phyloP scores from a whole-genome alignment of 2,888 invertebrate genomes.

The Cynaeus angustus region DNA sequence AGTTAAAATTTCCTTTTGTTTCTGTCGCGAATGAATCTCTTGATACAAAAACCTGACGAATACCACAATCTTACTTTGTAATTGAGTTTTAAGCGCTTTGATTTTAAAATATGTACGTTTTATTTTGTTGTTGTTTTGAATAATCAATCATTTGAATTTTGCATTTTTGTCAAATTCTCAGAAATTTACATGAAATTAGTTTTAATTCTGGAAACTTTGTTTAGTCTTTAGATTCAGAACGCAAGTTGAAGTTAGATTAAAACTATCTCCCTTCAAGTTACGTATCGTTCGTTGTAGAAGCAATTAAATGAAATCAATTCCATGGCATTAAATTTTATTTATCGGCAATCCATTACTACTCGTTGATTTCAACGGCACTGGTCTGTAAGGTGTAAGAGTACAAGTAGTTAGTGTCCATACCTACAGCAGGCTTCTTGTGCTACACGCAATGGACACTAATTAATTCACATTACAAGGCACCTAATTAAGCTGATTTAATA shows the following conservation, averaged over 20 bases:
- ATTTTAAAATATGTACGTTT: too few relatives aligned
- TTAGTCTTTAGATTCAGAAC: not conserved
- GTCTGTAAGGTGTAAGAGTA: slow-evolving; percentile 57
- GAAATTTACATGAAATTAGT: too few relatives aligned
- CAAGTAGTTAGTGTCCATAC: slow-evolving; percentile 62
- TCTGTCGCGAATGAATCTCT: too few relatives aligned
- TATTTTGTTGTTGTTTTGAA: too few relatives aligned
- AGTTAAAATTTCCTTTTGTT: too few relatives aligned
- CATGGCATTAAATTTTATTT: slow-evolving; percentile 55
- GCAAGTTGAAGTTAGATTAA: not conserved
- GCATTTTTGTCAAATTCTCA: too few relatives aligned
- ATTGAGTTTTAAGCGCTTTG: too few relatives aligned
- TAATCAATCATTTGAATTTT: too few relatives aligned
- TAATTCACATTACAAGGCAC: slow-evolving; percentile 67
- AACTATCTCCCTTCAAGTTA: not conserved
- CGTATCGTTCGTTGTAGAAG: slow-evolving; percentile 1
- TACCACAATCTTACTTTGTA: too few relatives aligned
- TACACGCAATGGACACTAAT: slow-evolving; percentile 67
- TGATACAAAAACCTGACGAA: too few relatives aligned
- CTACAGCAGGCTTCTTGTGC: slow-evolving; percentile 61
- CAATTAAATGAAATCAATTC: slow-evolving; percentile 51
- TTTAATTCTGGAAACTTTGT: not conserved
- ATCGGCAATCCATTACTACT: slow-evolving; percentile 54
- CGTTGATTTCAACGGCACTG: slow-evolving; percentile 53
- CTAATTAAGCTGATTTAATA: slow-evolving; percentile 67